Percentiles rank a stretch among this genome's conserved stretches.
Conservation (phyloP, 2,113 vertebrate genomes). For the Sorex fumeus region DNA sequence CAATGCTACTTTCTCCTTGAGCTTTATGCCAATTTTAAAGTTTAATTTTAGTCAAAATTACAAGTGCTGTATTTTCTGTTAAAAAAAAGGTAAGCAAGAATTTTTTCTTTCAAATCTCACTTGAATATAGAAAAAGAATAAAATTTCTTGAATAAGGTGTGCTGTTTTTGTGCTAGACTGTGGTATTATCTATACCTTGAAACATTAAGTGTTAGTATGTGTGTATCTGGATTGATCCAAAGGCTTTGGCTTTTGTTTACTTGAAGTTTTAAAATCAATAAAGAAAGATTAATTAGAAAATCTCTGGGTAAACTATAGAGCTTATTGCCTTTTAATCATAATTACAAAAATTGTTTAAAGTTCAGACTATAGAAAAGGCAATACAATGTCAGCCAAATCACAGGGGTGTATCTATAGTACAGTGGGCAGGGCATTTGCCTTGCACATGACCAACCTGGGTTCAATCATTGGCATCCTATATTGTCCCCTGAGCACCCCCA, state of each 20-base stretch:
- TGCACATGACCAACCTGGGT: too few species aligned
- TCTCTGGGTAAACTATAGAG: neutral
- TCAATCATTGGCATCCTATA: too few species aligned
- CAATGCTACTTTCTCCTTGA: constrained; percentile 27
- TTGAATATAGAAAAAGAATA: constrained; percentile 34
- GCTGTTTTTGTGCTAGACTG: neutral
- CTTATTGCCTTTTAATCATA: neutral
- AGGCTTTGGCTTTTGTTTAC: neutral
- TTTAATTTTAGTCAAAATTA: constrained; percentile 4
- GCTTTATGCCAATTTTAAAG: neutral
- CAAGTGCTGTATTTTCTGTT: neutral
- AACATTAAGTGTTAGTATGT: neutral
- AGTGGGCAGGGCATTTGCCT: too few species aligned
- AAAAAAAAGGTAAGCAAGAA: neutral
- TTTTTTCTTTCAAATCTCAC: neutral
- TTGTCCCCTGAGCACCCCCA: too few species aligned
- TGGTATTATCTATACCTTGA: neutral
- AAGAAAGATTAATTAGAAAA: neutral
- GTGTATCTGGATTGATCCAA: neutral
- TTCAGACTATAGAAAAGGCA: neutral
- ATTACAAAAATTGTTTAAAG: constrained; percentile 28
- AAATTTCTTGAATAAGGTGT: constrained; percentile 12
- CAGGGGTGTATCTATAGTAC: too few species aligned
- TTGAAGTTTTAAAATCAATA: neutral
- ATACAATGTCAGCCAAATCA: neutral